Conservation (phyloP, 1,140 invertebrate genomes). For the Caerostris extrusa region DNA sequence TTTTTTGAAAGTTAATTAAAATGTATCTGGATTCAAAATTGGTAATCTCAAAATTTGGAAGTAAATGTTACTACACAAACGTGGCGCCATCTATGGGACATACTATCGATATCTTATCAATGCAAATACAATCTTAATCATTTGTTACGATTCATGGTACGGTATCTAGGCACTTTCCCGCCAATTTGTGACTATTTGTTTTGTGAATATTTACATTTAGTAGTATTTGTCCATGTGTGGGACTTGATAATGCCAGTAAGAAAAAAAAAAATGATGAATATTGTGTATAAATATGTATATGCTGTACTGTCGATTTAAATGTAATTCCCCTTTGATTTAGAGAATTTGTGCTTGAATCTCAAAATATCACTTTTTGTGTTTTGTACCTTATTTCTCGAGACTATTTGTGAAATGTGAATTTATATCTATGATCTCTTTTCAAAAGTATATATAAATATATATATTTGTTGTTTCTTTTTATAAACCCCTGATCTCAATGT, state of each 20-base stretch:
- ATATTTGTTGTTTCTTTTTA: too few relatives aligned
- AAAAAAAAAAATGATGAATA: background rate
- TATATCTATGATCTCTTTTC: too few relatives aligned
- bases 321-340: background rate
- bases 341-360: background rate
- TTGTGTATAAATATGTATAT: constrained; percentile 64
- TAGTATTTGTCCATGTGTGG: constrained; percentile 14
- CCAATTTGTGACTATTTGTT: background rate
- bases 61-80: too few relatives aligned
- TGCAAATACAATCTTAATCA: background rate
- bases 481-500: too few relatives aligned
- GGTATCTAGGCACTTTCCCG: background rate
- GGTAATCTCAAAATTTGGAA: too few relatives aligned
- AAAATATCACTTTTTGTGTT: background rate
- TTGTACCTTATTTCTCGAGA: too few relatives aligned
- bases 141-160: background rate
- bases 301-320: constrained; percentile 34
- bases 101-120: background rate
- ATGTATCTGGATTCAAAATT: too few relatives aligned
- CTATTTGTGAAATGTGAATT: too few relatives aligned
- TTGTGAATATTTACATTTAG: constrained; percentile 52
- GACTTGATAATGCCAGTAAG: constrained; percentile 26
- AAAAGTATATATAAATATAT: too few relatives aligned
- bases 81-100: too few relatives aligned
- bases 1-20: background rate